Evolutionary conservation across 92 coral and sea anemone genomes (phyloP).

Genomic region (Paramuricea clavata): DNA sequence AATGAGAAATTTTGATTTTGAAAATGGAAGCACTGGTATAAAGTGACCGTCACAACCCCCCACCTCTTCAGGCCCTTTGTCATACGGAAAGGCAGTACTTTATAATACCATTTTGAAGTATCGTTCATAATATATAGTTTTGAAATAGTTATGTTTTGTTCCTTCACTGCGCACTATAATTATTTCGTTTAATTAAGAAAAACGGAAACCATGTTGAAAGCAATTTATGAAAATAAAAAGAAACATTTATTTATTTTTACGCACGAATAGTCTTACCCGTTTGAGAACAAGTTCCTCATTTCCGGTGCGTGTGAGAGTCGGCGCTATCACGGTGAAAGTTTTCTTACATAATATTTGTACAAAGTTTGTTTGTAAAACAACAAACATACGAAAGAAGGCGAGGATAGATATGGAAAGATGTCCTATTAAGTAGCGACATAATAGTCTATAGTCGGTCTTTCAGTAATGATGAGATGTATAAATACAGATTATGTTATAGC

Average conservation of each 20-base stretch:
- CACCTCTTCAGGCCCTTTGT: too few relatives aligned
- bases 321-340: background rate
- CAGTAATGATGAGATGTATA: background rate
- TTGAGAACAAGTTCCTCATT: background rate
- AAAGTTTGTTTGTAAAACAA: background rate
- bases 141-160: background rate
- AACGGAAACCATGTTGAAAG: background rate
- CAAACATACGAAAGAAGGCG: background rate
- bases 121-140: too few relatives aligned
- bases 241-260: background rate
- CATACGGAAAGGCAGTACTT: too few relatives aligned
- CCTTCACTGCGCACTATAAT: background rate
- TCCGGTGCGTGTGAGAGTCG: background rate
- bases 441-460: background rate
- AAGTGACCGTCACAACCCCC: too few relatives aligned
- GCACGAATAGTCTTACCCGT: background rate
- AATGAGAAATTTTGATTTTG: too few relatives aligned
- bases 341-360: background rate
- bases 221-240: background rate
- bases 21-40: too few relatives aligned
- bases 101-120: too few relatives aligned
- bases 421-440: background rate
- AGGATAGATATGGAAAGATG: background rate
- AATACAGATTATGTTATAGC: background rate
- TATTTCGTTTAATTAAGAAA: background rate